Percentiles rank a stretch among this genome's conserved stretches.
These are phyloP conservation scores for Ditula angustiorana DNA, from an alignment of 2,888 invertebrate genomes.

Conservation along the genomic window DNA sequence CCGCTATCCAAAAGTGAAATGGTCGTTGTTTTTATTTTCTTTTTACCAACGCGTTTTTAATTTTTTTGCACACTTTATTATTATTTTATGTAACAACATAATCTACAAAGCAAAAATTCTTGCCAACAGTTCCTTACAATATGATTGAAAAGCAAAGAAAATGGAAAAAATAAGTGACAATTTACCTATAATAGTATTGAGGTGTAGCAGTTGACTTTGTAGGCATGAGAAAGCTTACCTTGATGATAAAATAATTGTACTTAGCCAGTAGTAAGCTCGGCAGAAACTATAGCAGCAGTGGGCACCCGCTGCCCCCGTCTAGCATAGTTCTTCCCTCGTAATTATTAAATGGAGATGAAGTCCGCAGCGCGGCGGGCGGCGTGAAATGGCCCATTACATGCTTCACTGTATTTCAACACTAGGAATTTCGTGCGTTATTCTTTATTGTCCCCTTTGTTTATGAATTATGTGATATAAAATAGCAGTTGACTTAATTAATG, in stretches of 20 bases:
- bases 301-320: slow-evolving; percentile 27
- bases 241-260: not conserved
- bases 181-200: no score
- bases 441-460: slow-evolving; percentile 46
- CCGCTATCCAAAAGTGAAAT: no score
- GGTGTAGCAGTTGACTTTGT: no score
- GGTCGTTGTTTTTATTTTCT: no score
- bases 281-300: slow-evolving; percentile 35
- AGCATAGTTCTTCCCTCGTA: slow-evolving; percentile 53
- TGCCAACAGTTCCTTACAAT: no score
- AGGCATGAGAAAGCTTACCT: no score
- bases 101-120: no score
- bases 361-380: slow-evolving; percentile 65
- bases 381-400: slow-evolving; percentile 79
- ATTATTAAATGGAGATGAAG: slow-evolving; percentile 79
- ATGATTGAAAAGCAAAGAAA: no score
- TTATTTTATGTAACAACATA: no score
- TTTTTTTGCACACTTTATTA: no score
- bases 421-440: slow-evolving; percentile 55
- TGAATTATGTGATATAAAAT: slow-evolving; percentile 36
- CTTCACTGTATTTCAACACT: slow-evolving; percentile 59
- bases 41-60: no score
- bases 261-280: slow-evolving; percentile 19
- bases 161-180: no score
- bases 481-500: slow-evolving; percentile 28